phyloP scores from a whole-genome alignment of 35 echinoderm and acorn worm species.

The Heliocidaris tuberculata region DNA sequence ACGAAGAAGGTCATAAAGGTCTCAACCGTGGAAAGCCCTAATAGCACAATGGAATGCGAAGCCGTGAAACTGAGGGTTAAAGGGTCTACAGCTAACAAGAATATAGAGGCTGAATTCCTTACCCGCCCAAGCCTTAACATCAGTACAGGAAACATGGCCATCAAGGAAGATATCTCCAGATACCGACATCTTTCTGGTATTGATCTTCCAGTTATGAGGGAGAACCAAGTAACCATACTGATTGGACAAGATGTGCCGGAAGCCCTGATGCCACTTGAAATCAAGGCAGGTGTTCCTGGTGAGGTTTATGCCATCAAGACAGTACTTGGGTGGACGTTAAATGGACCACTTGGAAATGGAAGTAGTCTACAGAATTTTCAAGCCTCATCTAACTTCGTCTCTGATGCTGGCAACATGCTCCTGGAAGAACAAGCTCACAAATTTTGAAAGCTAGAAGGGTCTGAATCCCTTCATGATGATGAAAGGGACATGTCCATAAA shows the following conservation, averaged over 20 bases:
- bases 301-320: too few species aligned
- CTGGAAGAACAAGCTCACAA: too few species aligned
- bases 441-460: too few species aligned
- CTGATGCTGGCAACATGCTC: too few species aligned
- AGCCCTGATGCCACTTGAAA: constrained; percentile 64
- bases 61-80: too few species aligned
- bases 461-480: constrained; percentile 40
- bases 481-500: constrained; percentile 44
- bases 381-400: constrained; percentile 25
- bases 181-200: constrained; percentile 53
- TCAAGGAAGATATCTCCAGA: constrained; percentile 43
- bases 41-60: too few species aligned
- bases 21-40: constrained; percentile 50
- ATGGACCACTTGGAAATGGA: constrained; percentile 62
- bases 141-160: constrained; percentile 49
- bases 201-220: constrained; percentile 37
- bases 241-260: constrained; percentile 74
- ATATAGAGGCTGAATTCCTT: constrained; percentile 18
- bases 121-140: constrained; percentile 55
- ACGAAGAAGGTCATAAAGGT: constrained; percentile 7
- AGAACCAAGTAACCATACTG: constrained; percentile 55
- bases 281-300: too few species aligned
- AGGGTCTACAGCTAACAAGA: constrained; percentile 50
- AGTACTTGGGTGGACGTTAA: too few species aligned
- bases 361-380: not conserved